Evolutionary conservation across 2,888 invertebrate species (phyloP).

Genomic region (Onthophagus sagittarius): DNA sequence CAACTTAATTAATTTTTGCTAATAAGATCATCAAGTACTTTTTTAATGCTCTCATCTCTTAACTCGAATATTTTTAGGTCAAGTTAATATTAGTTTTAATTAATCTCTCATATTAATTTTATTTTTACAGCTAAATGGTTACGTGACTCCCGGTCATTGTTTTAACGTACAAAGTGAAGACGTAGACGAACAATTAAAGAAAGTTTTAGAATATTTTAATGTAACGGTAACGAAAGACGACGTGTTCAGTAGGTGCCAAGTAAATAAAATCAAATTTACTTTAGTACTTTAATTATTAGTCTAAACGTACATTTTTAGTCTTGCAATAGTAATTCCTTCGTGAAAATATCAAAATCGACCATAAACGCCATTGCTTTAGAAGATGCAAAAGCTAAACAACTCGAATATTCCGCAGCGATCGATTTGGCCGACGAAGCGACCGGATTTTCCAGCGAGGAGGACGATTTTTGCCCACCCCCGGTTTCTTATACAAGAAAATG

Average conservation of each 20-base stretch:
- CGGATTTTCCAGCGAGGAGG: conserved; percentile 46
- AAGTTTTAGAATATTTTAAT: conserved; percentile 64
- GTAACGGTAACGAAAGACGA: conserved; percentile 60
- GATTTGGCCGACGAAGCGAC: conserved; percentile 42
- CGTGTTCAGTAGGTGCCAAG: conserved; percentile 70
- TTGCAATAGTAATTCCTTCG: conserved; percentile 53
- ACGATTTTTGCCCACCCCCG: conserved; percentile 32
- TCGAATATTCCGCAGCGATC: conserved; percentile 25
- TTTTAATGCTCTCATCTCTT: too few relatives aligned
- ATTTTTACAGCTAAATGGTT: conserved; percentile 45
- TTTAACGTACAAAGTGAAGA: conserved; percentile 56
- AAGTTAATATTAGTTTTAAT: too few relatives aligned
- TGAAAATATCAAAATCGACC: conserved; percentile 45
- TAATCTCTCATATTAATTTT: too few relatives aligned
- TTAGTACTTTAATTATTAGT: conserved; percentile 5
- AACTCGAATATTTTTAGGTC: too few relatives aligned
- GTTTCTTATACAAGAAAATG: conserved; percentile 37
- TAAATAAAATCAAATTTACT: conserved; percentile 39
- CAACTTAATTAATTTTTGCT: too few relatives aligned
- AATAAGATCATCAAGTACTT: too few relatives aligned
- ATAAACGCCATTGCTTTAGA: conserved; percentile 43
- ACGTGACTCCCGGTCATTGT: conserved; percentile 56
- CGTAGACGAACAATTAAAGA: conserved; percentile 60
- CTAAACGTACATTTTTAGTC: conserved; percentile 35
- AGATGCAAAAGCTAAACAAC: conserved; percentile 16